phyloP scores from a whole-genome alignment of 2,888 invertebrate species.

The Campoplex nolae region DNA sequence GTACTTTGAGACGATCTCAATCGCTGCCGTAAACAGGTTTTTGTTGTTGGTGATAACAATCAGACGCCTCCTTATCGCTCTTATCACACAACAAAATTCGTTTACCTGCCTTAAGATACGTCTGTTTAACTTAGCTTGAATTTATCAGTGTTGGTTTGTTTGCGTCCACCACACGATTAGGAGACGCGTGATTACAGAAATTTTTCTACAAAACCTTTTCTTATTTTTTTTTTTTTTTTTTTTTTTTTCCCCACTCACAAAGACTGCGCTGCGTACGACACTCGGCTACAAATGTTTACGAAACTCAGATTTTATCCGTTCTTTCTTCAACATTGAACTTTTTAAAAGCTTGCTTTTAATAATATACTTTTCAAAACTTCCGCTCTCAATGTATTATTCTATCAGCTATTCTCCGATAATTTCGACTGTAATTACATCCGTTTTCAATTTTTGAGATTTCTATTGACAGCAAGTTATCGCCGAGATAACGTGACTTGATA shows the following conservation, averaged over 20 bases:
- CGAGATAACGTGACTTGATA: not conserved
- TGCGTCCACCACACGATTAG: slow-evolving; percentile 25
- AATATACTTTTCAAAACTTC: not conserved
- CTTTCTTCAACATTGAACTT: not conserved
- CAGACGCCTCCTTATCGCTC: slow-evolving; percentile 62
- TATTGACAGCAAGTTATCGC: not conserved
- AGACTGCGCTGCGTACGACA: not conserved
- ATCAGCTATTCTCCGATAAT: not conserved
- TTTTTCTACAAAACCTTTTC: slow-evolving; percentile 5
- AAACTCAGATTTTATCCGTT: not conserved
- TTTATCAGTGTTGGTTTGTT: slow-evolving; percentile 46
- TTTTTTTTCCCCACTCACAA: not conserved
- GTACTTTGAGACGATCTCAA: slow-evolving; percentile 32
- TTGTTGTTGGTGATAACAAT: slow-evolving; percentile 65
- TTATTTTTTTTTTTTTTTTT: not conserved
- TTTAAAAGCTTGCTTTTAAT: not conserved
- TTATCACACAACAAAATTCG: slow-evolving; percentile 68
- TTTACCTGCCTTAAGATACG: slow-evolving; percentile 7
- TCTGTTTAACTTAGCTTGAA: slow-evolving; percentile 6
- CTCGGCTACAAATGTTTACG: not conserved
- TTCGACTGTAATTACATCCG: not conserved
- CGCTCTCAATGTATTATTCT: not conserved
- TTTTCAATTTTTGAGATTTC: not conserved
- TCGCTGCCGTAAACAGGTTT: slow-evolving; percentile 60
- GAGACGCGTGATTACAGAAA: slow-evolving; percentile 8